A percentile compares a stretch with the other conserved stretches of the same genome.
phyloP scores from a whole-genome alignment of 2,797 vertebrate genomes.

The Gallinago nigripennis region DNA sequence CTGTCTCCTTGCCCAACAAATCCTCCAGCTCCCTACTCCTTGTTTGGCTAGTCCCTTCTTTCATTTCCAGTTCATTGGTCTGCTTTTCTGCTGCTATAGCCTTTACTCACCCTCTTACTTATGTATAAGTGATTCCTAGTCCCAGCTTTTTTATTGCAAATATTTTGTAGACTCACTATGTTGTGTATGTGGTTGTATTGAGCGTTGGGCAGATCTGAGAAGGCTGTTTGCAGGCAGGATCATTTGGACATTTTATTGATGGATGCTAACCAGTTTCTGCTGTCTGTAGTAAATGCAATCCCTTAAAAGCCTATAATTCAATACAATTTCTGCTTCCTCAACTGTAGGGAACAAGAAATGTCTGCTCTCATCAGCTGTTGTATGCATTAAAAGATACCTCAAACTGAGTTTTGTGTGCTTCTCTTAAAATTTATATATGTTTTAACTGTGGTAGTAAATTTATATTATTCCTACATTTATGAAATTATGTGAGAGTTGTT shows the following conservation, averaged over 20 bases:
- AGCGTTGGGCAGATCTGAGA: neutral
- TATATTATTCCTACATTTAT: neutral
- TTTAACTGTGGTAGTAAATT: neutral
- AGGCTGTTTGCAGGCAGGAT: neutral
- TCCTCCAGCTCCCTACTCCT: neutral
- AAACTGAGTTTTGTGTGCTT: neutral
- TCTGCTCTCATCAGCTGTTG: neutral
- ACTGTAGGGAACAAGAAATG: neutral
- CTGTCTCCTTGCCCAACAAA: conserved; percentile 37
- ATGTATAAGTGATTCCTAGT: neutral
- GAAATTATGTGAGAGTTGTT: neutral
- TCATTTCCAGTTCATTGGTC: neutral
- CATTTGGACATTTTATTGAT: neutral
- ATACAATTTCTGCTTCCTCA: neutral
- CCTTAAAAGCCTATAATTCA: neutral
- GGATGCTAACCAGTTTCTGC: neutral
- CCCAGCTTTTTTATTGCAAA: neutral
- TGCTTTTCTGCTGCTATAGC: neutral
- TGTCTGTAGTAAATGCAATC: neutral
- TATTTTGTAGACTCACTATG: neutral
- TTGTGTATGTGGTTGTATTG: neutral
- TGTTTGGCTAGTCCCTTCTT: neutral
- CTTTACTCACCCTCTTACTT: neutral
- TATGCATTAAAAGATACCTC: neutral
- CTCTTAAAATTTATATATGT: neutral